Base-by-base conservation (phyloP, 2,888 invertebrate species). In the Prenolepis imparis region DNA sequence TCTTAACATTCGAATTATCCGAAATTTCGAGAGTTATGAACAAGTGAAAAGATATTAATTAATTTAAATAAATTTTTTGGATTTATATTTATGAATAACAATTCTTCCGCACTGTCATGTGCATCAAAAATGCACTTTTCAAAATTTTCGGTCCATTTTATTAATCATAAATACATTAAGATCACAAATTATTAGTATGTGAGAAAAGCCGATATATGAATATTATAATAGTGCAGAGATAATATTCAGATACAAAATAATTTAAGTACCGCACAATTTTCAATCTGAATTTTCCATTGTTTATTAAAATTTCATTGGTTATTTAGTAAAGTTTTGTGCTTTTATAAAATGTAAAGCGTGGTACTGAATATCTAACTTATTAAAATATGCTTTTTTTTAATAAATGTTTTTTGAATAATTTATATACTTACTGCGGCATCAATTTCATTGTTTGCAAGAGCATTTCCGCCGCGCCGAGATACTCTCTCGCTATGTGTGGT, bases 401-500 rank as follows among this genome's bases (percentile, higher is more conserved):
- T 0, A 28, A 48, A 28, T 78, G 32, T 59, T 6, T 9, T 39
- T 52, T 52, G 28, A 44, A 75, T 59, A 44, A 5, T 57, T 68
- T 32, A 1, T 11, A 44, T 70, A 78, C 91, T 21, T 88, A 92
- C 92, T 89, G 90, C 3, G 92, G 90, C 48, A 97, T 95, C 84
- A 97, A 95, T 91, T 97, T 97, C 24, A 97, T 96, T 67, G 97
- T 96, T 92, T 97, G 97, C 81, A 98, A 92, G 15, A 98, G 94
- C 86, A 98, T 96, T 88, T 97, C 97, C n/a, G 97, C 97, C 0
- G 97, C 98, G 1, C 97, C 96, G 1, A 97, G 96, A 94, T 98
- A 98, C 87, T 97, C 96, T 80, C 96, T 96, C 11, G 98, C 97
- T 83, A 97, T 96, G 64, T 96, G 95, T 0, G 98, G 98, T 87